Evolutionary conservation across 2,888 invertebrate species (phyloP), one percentile per base, ranked within the genome.

Genomic region (Drosophila phalerata): DNA sequence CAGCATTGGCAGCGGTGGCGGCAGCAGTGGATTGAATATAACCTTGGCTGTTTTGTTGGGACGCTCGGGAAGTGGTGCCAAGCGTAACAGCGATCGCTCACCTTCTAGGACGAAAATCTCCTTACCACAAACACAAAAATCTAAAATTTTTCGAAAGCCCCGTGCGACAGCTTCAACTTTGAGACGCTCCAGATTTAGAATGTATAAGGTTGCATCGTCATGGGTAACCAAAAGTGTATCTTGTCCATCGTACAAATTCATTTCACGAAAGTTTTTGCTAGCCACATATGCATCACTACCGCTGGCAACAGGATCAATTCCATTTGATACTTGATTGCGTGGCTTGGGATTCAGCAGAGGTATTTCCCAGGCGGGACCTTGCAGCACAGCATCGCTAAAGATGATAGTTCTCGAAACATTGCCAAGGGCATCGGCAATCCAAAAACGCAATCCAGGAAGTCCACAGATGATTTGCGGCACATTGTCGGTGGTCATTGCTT

Each of bases 91-190:
- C 85, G 96, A 96, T 73, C 97, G 94, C 49, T 95, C 94, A 0
- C 97, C 97, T 91, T 97, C 96, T 83, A 98, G 93, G 52, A 98
- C 93, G 93, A 97, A 97, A 80, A 98, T 96, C 93, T 97, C 97
- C 47, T 91, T 91, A 78, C 85, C 90, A 49, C 85, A 90, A 0
- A 92, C 89, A 52, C 91, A 90, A 78, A 90, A 90, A 68, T 90
- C 89, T 5, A 90, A 37, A 68, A 91, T 91, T 82, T 94, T 94
- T 72, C 94, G 93, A 68, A 96, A 93, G 53, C 95, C 94, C 62
- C 94, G 94, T 19, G 96, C 94, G 4, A 94, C 94, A 0, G 95
- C 95, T 52, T 96, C 93, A 11, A 97, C 94, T 52, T 94, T 94
- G 69, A 95, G 93, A 60, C 94, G 94, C 42, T 94, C 93, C 22